Conservation (phyloP, 2,113 vertebrate genomes). For the Poeciliopsis retropinna region DNA sequence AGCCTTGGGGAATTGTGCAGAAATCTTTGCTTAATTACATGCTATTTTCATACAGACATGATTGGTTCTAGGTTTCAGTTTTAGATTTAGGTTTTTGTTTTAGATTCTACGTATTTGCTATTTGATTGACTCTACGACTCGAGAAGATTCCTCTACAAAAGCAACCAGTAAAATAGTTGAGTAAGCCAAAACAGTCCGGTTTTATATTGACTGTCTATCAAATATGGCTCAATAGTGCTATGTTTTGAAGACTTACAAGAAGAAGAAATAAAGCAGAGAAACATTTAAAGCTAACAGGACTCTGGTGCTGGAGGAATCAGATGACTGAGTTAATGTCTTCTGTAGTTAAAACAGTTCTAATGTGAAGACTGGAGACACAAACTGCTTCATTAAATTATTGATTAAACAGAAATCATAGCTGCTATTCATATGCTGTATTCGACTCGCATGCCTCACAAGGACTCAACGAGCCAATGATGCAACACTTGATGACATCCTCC, state of each 20-base stretch:
- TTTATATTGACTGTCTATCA: too few relatives aligned
- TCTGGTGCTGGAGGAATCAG: neutral
- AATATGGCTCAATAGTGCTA: too few relatives aligned
- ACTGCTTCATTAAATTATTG: neutral
- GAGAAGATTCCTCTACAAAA: neutral
- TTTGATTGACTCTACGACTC: neutral
- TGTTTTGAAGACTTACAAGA: too few relatives aligned
- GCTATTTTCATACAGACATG: constrained; percentile 30
- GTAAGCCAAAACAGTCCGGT: neutral
- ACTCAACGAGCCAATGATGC: neutral
- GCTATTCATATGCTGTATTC: too few relatives aligned
- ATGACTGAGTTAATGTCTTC: too few relatives aligned
- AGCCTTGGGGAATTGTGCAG: constrained; percentile 34
- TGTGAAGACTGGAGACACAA: neutral
- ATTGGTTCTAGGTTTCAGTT: constrained; percentile 25
- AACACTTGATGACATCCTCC: neutral
- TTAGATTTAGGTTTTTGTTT: too few relatives aligned
- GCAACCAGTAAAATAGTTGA: neutral
- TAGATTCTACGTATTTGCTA: neutral
- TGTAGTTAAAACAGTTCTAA: neutral
- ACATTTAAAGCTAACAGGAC: too few relatives aligned
- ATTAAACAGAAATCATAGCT: too few relatives aligned
- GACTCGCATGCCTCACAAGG: too few relatives aligned
- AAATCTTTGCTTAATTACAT: constrained; percentile 51
- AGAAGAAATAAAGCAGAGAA: too few relatives aligned